Evolutionary conservation across 2,113 vertebrate genomes (phyloP).

Genomic region (Silurus meridionalis): DNA sequence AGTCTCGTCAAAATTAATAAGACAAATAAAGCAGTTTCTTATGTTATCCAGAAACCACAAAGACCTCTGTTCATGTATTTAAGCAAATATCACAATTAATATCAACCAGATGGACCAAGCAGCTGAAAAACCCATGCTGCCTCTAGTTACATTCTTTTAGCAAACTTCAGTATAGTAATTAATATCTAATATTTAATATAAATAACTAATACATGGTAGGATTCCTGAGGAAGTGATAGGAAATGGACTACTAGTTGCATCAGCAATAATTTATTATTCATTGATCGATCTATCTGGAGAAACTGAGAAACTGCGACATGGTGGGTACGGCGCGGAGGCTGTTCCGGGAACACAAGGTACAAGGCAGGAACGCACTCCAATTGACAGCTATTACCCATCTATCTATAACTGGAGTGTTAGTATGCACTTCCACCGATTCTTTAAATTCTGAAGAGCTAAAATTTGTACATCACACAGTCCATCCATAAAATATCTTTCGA

Average conservation of each 20-base stretch:
- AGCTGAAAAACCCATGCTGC: neutral
- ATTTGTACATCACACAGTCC: neutral
- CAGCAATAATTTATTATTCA: neutral
- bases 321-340: neutral
- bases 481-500: neutral
- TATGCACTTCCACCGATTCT: neutral
- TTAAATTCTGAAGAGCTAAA: neutral
- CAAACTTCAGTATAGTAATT: constrained; percentile 6
- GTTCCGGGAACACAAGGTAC: neutral
- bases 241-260: neutral
- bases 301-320: neutral
- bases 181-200: neutral
- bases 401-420: neutral
- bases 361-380: neutral
- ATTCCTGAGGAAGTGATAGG: neutral
- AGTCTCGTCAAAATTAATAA: neutral
- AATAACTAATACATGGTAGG: neutral
- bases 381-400: neutral
- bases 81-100: constrained; percentile 17
- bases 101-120: constrained; percentile 17
- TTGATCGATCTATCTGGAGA: neutral
- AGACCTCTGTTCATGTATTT: constrained; percentile 28
- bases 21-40: constrained; percentile 6
- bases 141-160: neutral
- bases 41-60: constrained; percentile 8